phyloP scores from a whole-genome alignment of 1,140 invertebrate genomes.

The Drosophila mojavensis region DNA sequence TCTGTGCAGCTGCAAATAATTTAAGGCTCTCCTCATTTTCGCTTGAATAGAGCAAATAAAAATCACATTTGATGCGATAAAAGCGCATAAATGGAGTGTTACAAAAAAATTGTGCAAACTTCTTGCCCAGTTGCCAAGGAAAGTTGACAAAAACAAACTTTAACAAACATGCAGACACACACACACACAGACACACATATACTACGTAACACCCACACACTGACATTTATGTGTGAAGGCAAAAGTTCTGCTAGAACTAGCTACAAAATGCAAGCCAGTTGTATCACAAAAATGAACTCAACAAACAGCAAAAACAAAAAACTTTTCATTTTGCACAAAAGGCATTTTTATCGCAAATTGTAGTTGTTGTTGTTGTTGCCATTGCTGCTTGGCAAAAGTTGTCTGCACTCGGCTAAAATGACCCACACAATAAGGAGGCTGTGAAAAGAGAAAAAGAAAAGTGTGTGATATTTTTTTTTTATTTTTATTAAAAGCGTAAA shows the following conservation, averaged over 20 bases:
- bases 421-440: conserved; percentile 48
- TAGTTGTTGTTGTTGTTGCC: neutral
- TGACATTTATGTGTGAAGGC: conserved; percentile 6
- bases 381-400: conserved; percentile 3
- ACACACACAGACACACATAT: neutral
- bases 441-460: conserved; percentile 25
- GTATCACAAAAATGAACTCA: conserved; percentile 49
- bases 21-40: conserved; percentile 9
- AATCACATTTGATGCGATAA: conserved; percentile 44
- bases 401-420: conserved; percentile 19
- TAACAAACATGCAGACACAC: conserved; percentile 17
- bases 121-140: conserved; percentile 51
- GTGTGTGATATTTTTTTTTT: neutral
- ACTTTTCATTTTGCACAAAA: conserved; percentile 49
- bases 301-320: conserved; percentile 21
- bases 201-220: conserved; percentile 1
- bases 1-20: neutral
- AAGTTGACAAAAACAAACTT: conserved; percentile 64
- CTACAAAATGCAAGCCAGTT: conserved; percentile 66
- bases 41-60: conserved; percentile 5
- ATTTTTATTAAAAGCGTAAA: conserved; percentile 31
- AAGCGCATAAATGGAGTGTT: conserved; percentile 59
- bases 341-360: conserved; percentile 29
- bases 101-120: conserved; percentile 55
- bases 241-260: conserved; percentile 53